phyloP scores from a whole-genome alignment of 2,888 invertebrate species.

The Orthosia cruda region DNA sequence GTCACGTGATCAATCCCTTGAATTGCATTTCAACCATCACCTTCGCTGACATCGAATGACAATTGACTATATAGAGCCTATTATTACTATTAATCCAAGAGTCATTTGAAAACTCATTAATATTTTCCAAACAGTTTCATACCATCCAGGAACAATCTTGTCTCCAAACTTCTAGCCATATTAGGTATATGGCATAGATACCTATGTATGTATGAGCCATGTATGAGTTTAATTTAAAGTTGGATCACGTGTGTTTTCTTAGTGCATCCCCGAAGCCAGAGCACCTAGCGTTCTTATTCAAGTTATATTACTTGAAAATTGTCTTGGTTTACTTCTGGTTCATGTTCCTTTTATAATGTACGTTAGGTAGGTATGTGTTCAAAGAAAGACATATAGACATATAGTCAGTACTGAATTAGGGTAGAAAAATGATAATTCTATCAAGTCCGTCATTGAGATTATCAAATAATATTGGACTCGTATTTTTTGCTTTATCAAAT shows the following conservation, averaged over 20 bases:
- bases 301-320: conserved; percentile 55
- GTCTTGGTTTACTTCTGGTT: conserved; percentile 31
- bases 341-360: not conserved
- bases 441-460: too few species aligned
- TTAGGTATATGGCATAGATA: not conserved
- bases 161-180: conserved; percentile 12
- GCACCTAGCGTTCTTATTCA: conserved; percentile 45
- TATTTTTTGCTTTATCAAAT: too few species aligned
- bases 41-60: too few species aligned
- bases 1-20: too few species aligned
- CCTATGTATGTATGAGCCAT: conserved; percentile 10
- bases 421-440: too few species aligned
- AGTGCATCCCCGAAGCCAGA: conserved; percentile 39
- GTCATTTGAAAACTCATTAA: conserved; percentile 26
- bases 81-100: not conserved
- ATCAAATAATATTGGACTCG: too few species aligned
- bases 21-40: too few species aligned
- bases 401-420: too few species aligned
- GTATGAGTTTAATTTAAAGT: conserved; percentile 63
- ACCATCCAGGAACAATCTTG: conserved; percentile 9
- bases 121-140: not conserved
- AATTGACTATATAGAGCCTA: too few species aligned
- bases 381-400: too few species aligned
- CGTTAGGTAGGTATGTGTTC: accelerated
- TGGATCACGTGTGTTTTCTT: conserved; percentile 58